Percentiles rank a stretch among this genome's conserved stretches.
Evolutionary conservation across 2,888 invertebrate genomes (phyloP).

Genomic region (Cantharis nigra): DNA sequence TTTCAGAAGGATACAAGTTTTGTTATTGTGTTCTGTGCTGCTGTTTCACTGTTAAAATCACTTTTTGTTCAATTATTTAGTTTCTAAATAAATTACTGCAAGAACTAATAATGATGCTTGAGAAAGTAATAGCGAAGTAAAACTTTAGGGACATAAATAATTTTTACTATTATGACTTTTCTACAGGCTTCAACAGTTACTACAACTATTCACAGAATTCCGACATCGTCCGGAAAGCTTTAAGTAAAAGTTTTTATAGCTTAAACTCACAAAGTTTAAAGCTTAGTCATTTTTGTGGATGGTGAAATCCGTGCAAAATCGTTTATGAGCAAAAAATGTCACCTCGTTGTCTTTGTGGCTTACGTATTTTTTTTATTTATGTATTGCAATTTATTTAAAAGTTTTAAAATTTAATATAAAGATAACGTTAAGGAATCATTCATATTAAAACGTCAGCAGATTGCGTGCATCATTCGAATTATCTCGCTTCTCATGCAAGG

Average conservation of each 20-base stretch:
- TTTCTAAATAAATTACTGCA: background rate
- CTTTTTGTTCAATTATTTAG: background rate
- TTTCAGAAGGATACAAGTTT: background rate
- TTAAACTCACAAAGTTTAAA: constrained; percentile 18
- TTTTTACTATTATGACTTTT: constrained; percentile 19
- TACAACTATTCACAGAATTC: constrained; percentile 22
- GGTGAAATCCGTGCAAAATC: constrained; percentile 15
- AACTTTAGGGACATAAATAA: constrained; percentile 9
- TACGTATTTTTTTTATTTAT: background rate
- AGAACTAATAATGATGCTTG: background rate
- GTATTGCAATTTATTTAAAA: background rate
- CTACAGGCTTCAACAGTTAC: constrained; percentile 5
- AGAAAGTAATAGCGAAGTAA: background rate
- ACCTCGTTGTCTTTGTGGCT: background rate
- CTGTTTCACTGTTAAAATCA: background rate
- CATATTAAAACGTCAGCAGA: background rate
- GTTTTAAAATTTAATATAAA: background rate
- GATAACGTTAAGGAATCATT: background rate
- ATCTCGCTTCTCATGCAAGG: background rate
- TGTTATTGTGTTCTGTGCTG: background rate
- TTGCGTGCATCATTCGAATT: background rate
- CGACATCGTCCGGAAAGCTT: constrained; percentile 11
- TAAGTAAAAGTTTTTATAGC: constrained; percentile 22
- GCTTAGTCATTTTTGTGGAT: constrained; percentile 20
- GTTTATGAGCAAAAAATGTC: constrained; percentile 15